Evolutionary conservation across 2,113 vertebrate species (phyloP), one percentile per base, ranked within the genome.

Genomic region (Oreochromis aureus): DNA sequence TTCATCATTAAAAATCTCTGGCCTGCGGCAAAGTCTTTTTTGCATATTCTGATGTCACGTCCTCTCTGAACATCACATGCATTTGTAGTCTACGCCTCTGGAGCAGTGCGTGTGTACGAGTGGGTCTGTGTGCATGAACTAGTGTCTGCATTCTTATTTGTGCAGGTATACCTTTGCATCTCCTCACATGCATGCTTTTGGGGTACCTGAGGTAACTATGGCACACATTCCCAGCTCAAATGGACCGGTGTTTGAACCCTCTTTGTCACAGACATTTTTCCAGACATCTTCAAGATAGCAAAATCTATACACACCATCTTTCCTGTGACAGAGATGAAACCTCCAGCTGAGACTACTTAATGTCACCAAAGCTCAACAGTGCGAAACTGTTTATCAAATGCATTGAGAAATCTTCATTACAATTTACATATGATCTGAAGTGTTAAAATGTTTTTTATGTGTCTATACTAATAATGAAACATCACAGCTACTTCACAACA

Each of bases 31-130:
- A 95, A 95, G 95, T 93, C 94, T 94, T 95, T 95, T 96, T 93
- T 95, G 94, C 94, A 95, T 95, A 95, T 94, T 95, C 93, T 95
- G 95, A 95, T 95, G 94, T 96, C 94, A 95, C 92, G 93, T 95
- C 93, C 89, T 89, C 88, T 94, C 89, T 46, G 87, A 95, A 83
- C 91, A 91, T 94, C 89, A 84, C 89, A 87, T 89, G 87, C 84
- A 85, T 93, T 93, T 91, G 81, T 81, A 73, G 87, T 89, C 89
- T 61, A 12, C 4, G 32, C 91, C 93, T 87, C 90, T 84, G 91
- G 93, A 91, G 85, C 44, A 22, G n/a, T 5, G 83, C 41, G 18
- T 66, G 87, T 59, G 82, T 63, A 61, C 53, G 54, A 61, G 82
- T 10, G 4, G 80, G 80, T 81, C 34, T 19, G 51, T 56, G 78